Conservation (phyloP, 2,113 vertebrate genomes). For the Varanus salvator region DNA sequence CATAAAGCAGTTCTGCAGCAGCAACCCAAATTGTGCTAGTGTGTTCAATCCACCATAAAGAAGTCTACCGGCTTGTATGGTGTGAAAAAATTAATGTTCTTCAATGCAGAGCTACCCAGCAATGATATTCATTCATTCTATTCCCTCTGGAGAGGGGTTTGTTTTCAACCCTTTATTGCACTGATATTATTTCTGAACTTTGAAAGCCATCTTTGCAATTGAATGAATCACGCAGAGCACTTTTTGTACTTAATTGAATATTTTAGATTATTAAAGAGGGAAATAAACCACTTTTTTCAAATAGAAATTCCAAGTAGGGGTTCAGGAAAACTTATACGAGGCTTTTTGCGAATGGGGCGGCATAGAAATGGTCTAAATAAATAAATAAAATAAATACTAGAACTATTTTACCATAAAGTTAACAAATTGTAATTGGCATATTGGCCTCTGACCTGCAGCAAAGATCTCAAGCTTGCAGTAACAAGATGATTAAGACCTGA, state of each 20-base stretch:
- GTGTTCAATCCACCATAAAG: neutral
- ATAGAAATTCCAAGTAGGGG: constrained; percentile 27
- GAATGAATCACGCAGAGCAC: constrained; percentile 42
- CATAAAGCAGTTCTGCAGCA: neutral
- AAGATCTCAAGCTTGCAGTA: neutral
- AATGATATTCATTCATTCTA: constrained; percentile 4
- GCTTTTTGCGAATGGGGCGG: no score
- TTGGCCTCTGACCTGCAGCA: rapidly evolving
- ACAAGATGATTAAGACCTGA: no score
- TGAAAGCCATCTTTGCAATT: constrained; percentile 47
- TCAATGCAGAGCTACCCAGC: constrained; percentile 2
- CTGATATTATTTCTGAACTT: constrained; percentile 35
- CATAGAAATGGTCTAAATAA: no score
- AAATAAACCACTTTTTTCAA: constrained; percentile 37
- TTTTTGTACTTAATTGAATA: constrained; percentile 61
- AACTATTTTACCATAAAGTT: constrained; percentile 33
- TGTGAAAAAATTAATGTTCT: neutral
- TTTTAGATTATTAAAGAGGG: constrained; percentile 36
- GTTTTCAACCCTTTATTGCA: constrained; percentile 36
- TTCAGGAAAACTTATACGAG: constrained; percentile 28
- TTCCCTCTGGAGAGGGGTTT: constrained; percentile 6
- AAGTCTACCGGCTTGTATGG: neutral
- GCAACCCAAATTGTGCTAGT: neutral
- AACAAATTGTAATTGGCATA: constrained; percentile 37
- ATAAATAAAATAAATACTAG: neutral